Base-by-base conservation (phyloP, 1,140 invertebrate species). In the Drosophila ohnishii region DNA sequence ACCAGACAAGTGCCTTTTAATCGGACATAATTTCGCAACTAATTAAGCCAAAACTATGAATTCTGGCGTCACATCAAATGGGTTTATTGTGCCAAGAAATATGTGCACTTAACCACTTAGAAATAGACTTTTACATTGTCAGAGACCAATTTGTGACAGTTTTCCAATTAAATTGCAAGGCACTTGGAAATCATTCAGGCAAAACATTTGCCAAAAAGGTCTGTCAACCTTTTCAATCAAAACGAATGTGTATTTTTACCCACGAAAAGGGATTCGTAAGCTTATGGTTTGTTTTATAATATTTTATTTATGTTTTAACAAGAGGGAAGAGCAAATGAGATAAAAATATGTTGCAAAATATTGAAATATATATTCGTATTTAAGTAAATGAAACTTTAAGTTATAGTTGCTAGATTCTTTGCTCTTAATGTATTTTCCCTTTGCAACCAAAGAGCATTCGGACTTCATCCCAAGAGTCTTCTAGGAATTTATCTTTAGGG, bases 191-290 rank as follows among this genome's bases (percentile, higher is more conserved):
- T n/a, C 5, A 13, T 19, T 30, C 19, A 10, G 11, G 3, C 9
- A 19, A 39, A 19, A 13, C 19, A 34, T 19, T 30, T 69, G 62
- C 48, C 69, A 72, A 51, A 73, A 73, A 72, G 67, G 70, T 72
- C 47, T 73, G 66, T 71, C 69, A 72, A 60, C 69, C 56, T 51
- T 72, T 70, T 69, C 69, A 51, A n/a, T 72, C 66, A 32, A 39
- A 22, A 7, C 19, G 11, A 14, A 11, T 11, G 13, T 9, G n/a
- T 65, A 62, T 64, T 61, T 65, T 35, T 30, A 56, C 2, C 0
- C 22, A 14, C 5, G 5, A 11, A 35, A 11, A 55, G 14, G 19
- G 53, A 5, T 5, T 3, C 3, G 1, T 8, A 19, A 35, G 51
- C 35, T 7, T 5, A 7, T 4, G 7, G 13, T 48, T 28, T 30